These are phyloP conservation scores for Zeuzera pyrina DNA, from an alignment of 2,888 invertebrate species.

Conservation along the genomic window DNA sequence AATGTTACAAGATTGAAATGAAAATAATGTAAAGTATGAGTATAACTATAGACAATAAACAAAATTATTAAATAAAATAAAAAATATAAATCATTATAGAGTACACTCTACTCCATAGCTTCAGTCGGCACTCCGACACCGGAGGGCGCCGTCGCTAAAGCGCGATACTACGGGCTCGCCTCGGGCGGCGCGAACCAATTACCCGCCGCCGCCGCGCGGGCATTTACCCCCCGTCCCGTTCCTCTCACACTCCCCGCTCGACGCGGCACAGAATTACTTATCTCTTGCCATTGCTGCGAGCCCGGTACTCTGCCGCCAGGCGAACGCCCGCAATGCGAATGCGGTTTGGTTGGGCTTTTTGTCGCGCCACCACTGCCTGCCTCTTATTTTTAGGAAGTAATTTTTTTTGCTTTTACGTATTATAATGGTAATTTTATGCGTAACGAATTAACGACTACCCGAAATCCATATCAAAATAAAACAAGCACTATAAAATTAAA, in stretches of 20 bases:
- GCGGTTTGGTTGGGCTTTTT: constrained; percentile 26
- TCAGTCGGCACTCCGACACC: constrained; percentile 52
- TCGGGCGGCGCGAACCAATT: constrained; percentile 73
- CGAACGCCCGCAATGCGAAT: constrained; percentile 62
- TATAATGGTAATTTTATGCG: too few species aligned
- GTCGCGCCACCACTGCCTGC: too few species aligned
- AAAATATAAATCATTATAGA: constrained; percentile 15
- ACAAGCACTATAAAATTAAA: too few species aligned
- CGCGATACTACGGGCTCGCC: constrained; percentile 72
- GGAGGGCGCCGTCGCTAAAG: constrained; percentile 73
- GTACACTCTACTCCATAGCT: constrained; percentile 32
- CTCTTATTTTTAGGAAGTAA: too few species aligned
- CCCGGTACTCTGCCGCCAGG: constrained; percentile 63
- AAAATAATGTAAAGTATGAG: too few species aligned
- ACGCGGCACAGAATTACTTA: constrained; percentile 49
- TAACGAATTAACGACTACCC: too few species aligned
- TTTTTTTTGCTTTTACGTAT: too few species aligned
- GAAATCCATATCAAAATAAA: too few species aligned
- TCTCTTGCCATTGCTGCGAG: constrained; percentile 47
- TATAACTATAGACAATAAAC: background rate
- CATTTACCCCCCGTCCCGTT: constrained; percentile 5
- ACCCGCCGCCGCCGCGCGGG: constrained; percentile 52
- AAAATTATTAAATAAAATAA: constrained; percentile 9
- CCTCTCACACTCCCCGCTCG: constrained; percentile 22
- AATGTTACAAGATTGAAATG: too few species aligned